Evolutionary conservation across 2,113 vertebrate genomes (phyloP).

Genomic region (Gambusia holbrooki): DNA sequence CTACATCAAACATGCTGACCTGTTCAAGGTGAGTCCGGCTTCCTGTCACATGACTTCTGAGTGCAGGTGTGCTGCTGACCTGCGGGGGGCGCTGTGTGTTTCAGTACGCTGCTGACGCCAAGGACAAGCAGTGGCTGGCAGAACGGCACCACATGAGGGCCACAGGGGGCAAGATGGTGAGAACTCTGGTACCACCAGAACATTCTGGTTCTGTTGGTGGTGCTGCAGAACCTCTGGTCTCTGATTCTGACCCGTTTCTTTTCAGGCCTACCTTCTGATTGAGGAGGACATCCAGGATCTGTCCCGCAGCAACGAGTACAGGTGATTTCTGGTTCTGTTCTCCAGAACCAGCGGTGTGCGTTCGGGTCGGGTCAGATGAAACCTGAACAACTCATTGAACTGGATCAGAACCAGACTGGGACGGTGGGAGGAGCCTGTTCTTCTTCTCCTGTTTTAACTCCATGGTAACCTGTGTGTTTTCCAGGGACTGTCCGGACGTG

Average conservation of each 20-base stretch:
- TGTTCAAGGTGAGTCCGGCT: constrained; percentile 90
- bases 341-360: no score
- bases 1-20: constrained; percentile 96
- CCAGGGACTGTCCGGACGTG: constrained; percentile 88
- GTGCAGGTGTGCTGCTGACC: not conserved
- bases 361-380: no score
- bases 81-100: constrained; percentile 31
- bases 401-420: not conserved
- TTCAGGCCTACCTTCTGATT: constrained; percentile 92
- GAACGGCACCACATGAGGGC: constrained; percentile 97
- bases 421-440: no score
- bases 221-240: not conserved
- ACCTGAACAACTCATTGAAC: no score
- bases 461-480: constrained; percentile 5
- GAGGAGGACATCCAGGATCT: constrained; percentile 94
- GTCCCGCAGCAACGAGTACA: constrained; percentile 91
- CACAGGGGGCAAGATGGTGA: constrained; percentile 98
- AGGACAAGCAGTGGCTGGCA: constrained; percentile 98
- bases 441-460: no score
- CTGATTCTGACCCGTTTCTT: not conserved
- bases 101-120: constrained; percentile 95
- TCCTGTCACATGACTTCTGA: not conserved
- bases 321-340: constrained; percentile 74
- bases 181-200: not conserved
- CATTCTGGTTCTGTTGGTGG: not conserved